A percentile compares a stretch with the other conserved stretches of the same genome.
Evolutionary conservation across 1,140 invertebrate genomes (phyloP).

Genomic region (Drosophila bifasciata): DNA sequence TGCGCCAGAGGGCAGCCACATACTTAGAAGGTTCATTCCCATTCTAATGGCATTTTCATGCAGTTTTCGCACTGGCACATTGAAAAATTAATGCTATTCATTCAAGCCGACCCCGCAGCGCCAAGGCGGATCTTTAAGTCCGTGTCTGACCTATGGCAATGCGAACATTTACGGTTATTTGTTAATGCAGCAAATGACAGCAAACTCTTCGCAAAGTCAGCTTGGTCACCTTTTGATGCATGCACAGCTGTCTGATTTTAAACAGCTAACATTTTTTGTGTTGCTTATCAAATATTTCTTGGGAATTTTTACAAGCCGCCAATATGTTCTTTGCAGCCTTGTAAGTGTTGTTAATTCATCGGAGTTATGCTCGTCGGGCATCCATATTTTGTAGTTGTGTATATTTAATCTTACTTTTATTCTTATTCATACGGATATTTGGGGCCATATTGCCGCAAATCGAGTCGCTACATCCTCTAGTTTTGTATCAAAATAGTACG

Average conservation of each 20-base stretch:
- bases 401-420: neutral
- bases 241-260: constrained; percentile 14
- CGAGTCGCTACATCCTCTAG: too few species aligned
- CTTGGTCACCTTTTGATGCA: constrained; percentile 14
- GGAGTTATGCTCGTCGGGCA: too few species aligned
- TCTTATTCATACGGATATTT: too few species aligned
- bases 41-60: constrained; percentile 26
- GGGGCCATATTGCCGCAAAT: too few species aligned
- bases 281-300: constrained; percentile 22
- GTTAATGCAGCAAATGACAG: constrained; percentile 25
- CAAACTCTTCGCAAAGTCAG: neutral
- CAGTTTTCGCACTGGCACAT: constrained; percentile 14
- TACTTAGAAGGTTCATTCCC: constrained; percentile 3
- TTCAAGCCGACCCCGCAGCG: constrained; percentile 1
- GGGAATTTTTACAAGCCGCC: constrained; percentile 6
- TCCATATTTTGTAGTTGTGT: neutral
- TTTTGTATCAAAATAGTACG: neutral
- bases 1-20: too few species aligned
- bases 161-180: constrained; percentile 29
- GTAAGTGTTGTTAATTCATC: neutral
- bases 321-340: constrained; percentile 6
- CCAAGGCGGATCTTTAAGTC: neutral
- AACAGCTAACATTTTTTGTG: constrained; percentile 22
- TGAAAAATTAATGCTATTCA: constrained; percentile 29
- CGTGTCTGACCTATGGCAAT: constrained; percentile 31